These are phyloP conservation scores for Sepioteuthis lessoniana DNA, from an alignment of 2,888 invertebrate species.

Conservation along the genomic window DNA sequence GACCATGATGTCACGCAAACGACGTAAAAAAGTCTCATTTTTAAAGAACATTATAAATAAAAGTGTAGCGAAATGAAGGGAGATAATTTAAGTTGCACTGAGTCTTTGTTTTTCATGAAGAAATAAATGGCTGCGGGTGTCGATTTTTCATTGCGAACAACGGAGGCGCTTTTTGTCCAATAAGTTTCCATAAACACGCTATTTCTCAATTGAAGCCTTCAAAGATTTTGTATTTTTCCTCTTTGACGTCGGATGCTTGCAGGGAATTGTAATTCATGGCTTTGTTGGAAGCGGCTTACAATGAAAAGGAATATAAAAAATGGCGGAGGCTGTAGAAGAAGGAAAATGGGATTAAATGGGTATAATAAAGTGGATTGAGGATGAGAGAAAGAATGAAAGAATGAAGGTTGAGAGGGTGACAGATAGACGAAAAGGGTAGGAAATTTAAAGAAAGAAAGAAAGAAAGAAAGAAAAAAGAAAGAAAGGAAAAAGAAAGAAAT, in stretches of 20 bases:
- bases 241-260: neutral
- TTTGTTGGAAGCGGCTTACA: neutral
- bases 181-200: neutral
- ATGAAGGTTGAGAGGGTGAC: neutral
- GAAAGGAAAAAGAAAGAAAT: too few relatives aligned
- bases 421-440: neutral
- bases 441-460: neutral
- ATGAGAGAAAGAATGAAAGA: neutral
- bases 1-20: neutral
- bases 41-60: neutral
- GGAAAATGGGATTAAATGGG: neutral
- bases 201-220: neutral
- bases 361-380: neutral
- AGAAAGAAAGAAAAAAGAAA: too few relatives aligned
- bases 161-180: neutral
- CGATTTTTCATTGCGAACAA: neutral
- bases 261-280: neutral
- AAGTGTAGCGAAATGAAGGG: neutral
- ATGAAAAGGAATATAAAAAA: neutral
- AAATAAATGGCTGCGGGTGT: neutral
- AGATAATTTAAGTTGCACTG: neutral
- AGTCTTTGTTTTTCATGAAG: neutral
- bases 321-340: neutral
- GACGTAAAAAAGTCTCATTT: neutral
- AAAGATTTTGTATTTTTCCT: neutral